These are phyloP conservation scores for Chesias legatella DNA, from an alignment of 2,888 invertebrate genomes.

Conservation along the genomic window DNA sequence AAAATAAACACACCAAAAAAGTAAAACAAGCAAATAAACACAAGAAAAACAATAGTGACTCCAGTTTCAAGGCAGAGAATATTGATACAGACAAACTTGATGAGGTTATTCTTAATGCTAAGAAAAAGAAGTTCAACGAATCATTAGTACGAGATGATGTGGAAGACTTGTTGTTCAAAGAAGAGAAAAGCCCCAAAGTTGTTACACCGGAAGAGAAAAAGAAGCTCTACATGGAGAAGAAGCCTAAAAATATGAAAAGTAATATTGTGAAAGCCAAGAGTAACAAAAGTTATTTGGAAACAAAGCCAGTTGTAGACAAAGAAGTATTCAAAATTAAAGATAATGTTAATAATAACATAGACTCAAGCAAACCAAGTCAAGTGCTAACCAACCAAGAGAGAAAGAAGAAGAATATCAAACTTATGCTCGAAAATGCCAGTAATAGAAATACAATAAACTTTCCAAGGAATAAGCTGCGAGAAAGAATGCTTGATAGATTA, in stretches of 20 bases:
- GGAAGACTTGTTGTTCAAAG: slow-evolving; percentile 40
- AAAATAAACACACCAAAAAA: slow-evolving; percentile 12
- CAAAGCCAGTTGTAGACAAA: neutral
- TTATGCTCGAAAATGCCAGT: slow-evolving; percentile 35
- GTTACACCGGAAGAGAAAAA: slow-evolving; percentile 3
- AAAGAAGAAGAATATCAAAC: slow-evolving; percentile 45
- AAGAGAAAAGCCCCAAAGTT: slow-evolving; percentile 26
- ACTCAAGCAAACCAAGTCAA: neutral
- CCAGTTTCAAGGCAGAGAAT: slow-evolving; percentile 29
- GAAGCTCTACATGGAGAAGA: neutral
- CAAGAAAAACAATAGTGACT: slow-evolving; percentile 23
- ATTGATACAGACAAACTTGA: slow-evolving; percentile 47
- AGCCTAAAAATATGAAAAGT: slow-evolving; percentile 2
- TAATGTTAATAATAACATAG: neutral
- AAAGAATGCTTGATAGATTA: slow-evolving; percentile 85
- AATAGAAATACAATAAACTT: slow-evolving; percentile 47
- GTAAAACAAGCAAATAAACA: slow-evolving; percentile 19
- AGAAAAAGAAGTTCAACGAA: slow-evolving; percentile 53
- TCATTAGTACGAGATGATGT: slow-evolving; percentile 41
- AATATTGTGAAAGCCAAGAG: slow-evolving; percentile 3
- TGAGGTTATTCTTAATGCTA: slow-evolving; percentile 48
- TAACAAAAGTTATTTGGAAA: neutral
- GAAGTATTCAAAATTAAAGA: neutral
- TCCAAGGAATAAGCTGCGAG: slow-evolving; percentile 66
- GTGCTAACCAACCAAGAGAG: slow-evolving; percentile 12